Evolutionary conservation across 2,113 vertebrate species (phyloP).

Genomic region (Chamaea fasciata): DNA sequence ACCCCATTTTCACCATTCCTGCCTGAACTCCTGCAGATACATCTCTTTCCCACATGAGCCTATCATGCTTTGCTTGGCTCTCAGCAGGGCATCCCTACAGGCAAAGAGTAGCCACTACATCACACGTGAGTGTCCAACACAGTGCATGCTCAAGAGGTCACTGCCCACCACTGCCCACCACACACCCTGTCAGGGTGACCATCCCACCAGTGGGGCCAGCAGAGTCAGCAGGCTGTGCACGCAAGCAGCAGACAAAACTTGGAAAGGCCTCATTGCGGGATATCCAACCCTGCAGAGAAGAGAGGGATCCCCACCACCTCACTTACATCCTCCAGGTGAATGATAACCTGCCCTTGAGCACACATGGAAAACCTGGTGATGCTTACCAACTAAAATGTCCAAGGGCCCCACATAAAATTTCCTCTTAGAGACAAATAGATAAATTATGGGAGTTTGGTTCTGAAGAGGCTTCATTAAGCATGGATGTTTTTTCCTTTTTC

Average conservation of each 20-base stretch:
- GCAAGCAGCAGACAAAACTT: background rate
- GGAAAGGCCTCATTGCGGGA: background rate
- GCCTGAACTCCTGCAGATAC: background rate
- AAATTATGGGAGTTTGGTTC: background rate
- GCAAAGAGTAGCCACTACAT: background rate
- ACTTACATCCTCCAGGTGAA: background rate
- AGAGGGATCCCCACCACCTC: background rate
- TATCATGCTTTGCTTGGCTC: background rate
- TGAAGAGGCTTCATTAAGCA: background rate
- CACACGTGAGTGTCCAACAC: rapidly evolving
- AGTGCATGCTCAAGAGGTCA: background rate
- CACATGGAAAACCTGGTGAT: background rate
- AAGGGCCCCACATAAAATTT: background rate
- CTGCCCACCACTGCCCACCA: rapidly evolving
- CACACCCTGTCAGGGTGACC: background rate
- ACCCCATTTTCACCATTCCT: background rate
- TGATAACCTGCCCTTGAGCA: background rate
- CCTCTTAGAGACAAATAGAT: background rate
- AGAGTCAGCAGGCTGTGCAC: background rate
- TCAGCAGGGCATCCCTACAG: background rate
- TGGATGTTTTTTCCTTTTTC: background rate
- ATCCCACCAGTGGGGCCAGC: background rate
- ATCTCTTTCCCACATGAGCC: background rate
- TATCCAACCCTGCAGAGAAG: background rate
- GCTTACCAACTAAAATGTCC: background rate